Conservation (phyloP, 1,140 invertebrate genomes). For the Bathynomus jamesi region DNA sequence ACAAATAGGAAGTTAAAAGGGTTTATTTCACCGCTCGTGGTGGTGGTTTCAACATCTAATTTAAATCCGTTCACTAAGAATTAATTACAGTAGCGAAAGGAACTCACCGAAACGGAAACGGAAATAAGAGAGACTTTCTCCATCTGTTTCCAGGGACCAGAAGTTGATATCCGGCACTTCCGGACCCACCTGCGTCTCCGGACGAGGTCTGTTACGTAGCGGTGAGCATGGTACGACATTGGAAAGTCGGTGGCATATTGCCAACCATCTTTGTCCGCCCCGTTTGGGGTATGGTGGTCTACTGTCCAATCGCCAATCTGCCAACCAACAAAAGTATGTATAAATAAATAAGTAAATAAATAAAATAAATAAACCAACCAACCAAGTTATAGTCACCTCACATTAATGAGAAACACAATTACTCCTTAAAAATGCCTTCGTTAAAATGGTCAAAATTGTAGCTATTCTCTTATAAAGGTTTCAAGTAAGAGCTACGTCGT, state of each 20-base stretch:
- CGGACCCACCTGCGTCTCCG: constrained; percentile 74
- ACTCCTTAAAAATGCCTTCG: too few relatives aligned
- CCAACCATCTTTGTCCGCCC: constrained; percentile 83
- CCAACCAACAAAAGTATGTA: not conserved
- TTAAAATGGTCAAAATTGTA: too few relatives aligned
- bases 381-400: not conserved
- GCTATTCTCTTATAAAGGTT: too few relatives aligned
- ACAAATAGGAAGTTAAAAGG: not conserved
- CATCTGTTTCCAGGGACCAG: constrained; percentile 76
- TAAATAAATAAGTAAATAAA: not conserved
- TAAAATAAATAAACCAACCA: not conserved
- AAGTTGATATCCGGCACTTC: constrained; percentile 67
- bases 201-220: constrained; percentile 80
- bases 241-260: constrained; percentile 90
- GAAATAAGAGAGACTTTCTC: constrained; percentile 74
- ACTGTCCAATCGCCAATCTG: constrained; percentile 80
- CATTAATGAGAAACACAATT: too few relatives aligned
- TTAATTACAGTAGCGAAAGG: too few relatives aligned
- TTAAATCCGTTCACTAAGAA: not conserved
- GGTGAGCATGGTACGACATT: constrained; percentile 69
- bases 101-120: constrained; percentile 61
- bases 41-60: not conserved
- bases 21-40: not conserved
- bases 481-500: too few relatives aligned
- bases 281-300: constrained; percentile 78